Percentiles rank a stretch among this genome's conserved stretches.
Conservation (phyloP, 2,113 vertebrate species). For the Neogale vison region DNA sequence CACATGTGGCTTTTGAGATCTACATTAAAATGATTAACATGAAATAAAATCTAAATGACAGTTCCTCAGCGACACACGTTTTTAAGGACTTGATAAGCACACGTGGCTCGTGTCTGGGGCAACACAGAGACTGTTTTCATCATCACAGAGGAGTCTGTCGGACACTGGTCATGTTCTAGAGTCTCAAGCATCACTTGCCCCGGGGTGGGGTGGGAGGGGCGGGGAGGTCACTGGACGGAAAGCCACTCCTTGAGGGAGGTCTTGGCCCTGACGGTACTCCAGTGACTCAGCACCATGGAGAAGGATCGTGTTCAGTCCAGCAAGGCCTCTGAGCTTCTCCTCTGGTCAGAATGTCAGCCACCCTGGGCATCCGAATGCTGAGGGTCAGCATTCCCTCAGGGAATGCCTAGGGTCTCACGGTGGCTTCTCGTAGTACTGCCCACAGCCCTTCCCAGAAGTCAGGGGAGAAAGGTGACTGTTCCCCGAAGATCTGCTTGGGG, state of each 20-base stretch:
- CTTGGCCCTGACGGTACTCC: neutral
- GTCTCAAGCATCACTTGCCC: neutral
- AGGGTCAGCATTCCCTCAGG: accelerated
- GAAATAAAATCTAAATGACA: neutral
- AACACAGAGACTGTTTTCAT: neutral
- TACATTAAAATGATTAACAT: neutral
- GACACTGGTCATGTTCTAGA: neutral
- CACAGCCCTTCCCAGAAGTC: neutral
- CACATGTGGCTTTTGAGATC: neutral
- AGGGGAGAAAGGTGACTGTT: neutral
- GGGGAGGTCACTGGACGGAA: neutral
- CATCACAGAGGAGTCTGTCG: neutral
- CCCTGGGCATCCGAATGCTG: neutral
- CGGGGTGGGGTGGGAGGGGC: neutral
- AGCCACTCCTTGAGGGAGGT: neutral
- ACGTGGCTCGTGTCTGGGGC: neutral
- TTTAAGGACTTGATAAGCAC: neutral
- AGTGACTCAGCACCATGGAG: neutral
- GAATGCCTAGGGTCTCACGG: neutral
- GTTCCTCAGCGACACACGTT: neutral
- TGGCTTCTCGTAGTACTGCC: neutral
- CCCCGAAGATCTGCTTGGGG: neutral
- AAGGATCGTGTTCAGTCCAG: neutral
- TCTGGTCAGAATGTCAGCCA: neutral
- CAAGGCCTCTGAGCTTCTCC: neutral